Evolutionary conservation across 1,140 invertebrate genomes (phyloP), one percentile per base, ranked within the genome.

Genomic region (Mesaphorura yosii): DNA sequence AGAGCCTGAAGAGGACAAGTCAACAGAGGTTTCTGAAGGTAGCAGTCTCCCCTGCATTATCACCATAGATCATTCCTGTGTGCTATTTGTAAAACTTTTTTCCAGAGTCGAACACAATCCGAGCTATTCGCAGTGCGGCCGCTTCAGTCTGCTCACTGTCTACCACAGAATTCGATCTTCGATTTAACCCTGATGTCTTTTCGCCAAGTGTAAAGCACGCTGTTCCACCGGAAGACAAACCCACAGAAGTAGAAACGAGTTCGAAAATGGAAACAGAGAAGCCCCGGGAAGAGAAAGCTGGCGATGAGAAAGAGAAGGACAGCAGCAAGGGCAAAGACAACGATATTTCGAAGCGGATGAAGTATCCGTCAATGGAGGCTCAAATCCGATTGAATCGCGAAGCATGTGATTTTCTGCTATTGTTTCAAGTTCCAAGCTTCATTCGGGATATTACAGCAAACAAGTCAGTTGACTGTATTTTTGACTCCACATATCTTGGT

Each of bases 181-280:
- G 90, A 45, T 98, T 99, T 70, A 99, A 99, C 73, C 91, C 95
- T 0, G 95, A 98, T 73, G 88, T 96, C 48, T 98, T 87, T 73
- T 96, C 92, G 5, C 84, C 87, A 1, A 88, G 88, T 52, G 92
- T 98, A 31, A 78, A 75, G 48, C 92, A 97, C 74, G 76, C 80
- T 17, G 79, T 86, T 63, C 69, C 77, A 27, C 41, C 51, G 5
- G 46, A 48, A 5, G 6, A 46, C 4, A 15, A 23, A 26, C 7
- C 5, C 12, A 46, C 10, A 20, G 19, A 20, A 28, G 20, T 46
- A 17, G 15, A 17, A 28, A 73, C 75, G 40, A 72, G 93, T 50
- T 76, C 80, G 46, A 85, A 84, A 34, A 23, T 31, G 15, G 10
- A 19, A 41, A 41, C 6, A 22, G 46, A 29, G 37, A 19, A 6